A percentile compares a stretch with the other conserved stretches of the same genome.
Evolutionary conservation across 2,888 invertebrate species (phyloP).

Genomic region (Euplexia lucipara): DNA sequence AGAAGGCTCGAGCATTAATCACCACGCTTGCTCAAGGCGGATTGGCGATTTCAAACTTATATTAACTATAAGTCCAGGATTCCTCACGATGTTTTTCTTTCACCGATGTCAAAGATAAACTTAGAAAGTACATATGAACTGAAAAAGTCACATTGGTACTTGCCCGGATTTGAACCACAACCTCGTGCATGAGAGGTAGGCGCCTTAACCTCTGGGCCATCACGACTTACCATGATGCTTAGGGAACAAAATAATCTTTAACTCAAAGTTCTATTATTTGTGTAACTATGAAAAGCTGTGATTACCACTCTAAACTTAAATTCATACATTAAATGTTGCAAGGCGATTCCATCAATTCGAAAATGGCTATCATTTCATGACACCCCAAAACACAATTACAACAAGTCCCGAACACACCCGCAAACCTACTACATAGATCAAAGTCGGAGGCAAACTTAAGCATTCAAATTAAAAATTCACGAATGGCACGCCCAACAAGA

Average conservation of each 20-base stretch:
- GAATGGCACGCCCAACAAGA: conserved; percentile 53
- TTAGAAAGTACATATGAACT: too few relatives aligned
- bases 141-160: too few relatives aligned
- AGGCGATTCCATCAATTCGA: conserved; percentile 27
- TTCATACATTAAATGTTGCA: conserved; percentile 21
- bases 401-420: conserved; percentile 33
- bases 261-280: background rate
- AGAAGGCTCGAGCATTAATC: too few relatives aligned
- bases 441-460: conserved; percentile 56
- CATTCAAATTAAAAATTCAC: conserved; percentile 67
- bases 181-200: too few relatives aligned
- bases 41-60: too few relatives aligned
- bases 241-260: background rate
- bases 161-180: too few relatives aligned
- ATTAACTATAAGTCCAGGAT: too few relatives aligned
- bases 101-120: too few relatives aligned
- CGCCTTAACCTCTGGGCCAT: too few relatives aligned
- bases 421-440: conserved; percentile 52
- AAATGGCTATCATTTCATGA: conserved; percentile 15
- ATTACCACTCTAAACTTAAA: conserved; percentile 3
- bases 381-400: conserved; percentile 34
- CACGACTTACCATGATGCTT: too few relatives aligned
- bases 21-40: too few relatives aligned
- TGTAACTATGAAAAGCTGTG: background rate
- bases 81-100: too few relatives aligned